A percentile compares a stretch with the other conserved stretches of the same genome.
These are phyloP conservation scores for Uria lomvia DNA, from an alignment of 2,113 vertebrate genomes.

Conservation along the genomic window DNA sequence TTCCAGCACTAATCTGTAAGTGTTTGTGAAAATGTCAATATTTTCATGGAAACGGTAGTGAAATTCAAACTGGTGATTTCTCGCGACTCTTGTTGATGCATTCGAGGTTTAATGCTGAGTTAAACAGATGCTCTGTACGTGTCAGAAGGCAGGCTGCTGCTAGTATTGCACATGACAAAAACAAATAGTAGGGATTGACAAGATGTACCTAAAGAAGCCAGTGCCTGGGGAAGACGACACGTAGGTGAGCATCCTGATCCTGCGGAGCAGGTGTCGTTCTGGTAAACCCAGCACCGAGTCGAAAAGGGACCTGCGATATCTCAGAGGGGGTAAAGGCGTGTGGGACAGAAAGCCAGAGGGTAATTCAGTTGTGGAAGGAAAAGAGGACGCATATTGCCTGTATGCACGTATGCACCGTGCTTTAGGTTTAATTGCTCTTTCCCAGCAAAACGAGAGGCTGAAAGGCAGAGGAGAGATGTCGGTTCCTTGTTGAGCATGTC, in stretches of 20 bases:
- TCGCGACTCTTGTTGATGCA: accelerated
- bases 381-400: accelerated
- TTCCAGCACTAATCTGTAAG: not conserved
- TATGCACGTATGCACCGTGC: accelerated
- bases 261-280: not conserved
- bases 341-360: not conserved
- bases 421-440: not conserved
- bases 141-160: not conserved
- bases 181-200: accelerated
- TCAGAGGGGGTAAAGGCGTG: accelerated
- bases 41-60: not conserved
- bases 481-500: accelerated
- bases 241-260: accelerated
- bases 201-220: not conserved
- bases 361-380: accelerated
- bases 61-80: not conserved
- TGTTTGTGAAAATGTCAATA: too few relatives aligned
- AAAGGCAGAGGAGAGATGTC: not conserved
- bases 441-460: not conserved
- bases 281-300: accelerated
- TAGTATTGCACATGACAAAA: accelerated
- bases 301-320: accelerated
- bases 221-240: accelerated
- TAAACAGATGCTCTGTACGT: accelerated
- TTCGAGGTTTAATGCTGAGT: not conserved